Base-by-base conservation (phyloP, 2,888 invertebrate genomes). In the Trichacis sp. region DNA sequence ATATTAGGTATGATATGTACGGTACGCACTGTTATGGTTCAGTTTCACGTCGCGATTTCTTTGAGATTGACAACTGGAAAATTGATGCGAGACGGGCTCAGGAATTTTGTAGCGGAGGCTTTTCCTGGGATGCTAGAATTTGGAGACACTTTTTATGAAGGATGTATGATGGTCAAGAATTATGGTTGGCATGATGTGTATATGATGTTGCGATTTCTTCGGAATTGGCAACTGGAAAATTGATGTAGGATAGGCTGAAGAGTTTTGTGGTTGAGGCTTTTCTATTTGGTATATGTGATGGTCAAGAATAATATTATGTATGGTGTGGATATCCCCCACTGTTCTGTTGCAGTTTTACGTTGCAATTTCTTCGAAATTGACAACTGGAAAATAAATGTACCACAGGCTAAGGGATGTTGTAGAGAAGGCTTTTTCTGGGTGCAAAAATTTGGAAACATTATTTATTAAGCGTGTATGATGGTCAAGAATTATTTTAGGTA, bases 281-380 rank as follows among this genome's bases (percentile, higher is more conserved):
- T n/a, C n/a, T n/a, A n/a, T n/a, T n/a, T n/a, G n/a, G n/a, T n/a
- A n/a, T n/a, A n/a, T n/a, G n/a, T n/a, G n/a, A n/a, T n/a, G n/a
- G n/a, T n/a, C n/a, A n/a, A n/a, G n/a, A n/a, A n/a, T n/a, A n/a
- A n/a, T n/a, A n/a, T n/a, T n/a, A n/a, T n/a, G n/a, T n/a, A n/a
- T n/a, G n/a, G n/a, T n/a, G n/a, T n/a, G n/a, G n/a, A n/a, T n/a
- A n/a, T n/a, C n/a, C n/a, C n/a, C n/a, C n/a, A n/a, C n/a, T n/a
- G n/a, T n/a, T n/a, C n/a, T n/a, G n/a, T n/a, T n/a, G n/a, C n/a
- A n/a, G n/a, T n/a, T n/a, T n/a, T n/a, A n/a, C n/a, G n/a, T n/a
- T n/a, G n/a, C n/a, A n/a, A n/a, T n/a, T 38, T 18, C 57, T 49
- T 61, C 53, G 43, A 4, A 18, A 9, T 11, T 19, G 45, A 45